Base-by-base conservation (phyloP, 2,113 vertebrate species). In the Oreochromis niloticus region DNA sequence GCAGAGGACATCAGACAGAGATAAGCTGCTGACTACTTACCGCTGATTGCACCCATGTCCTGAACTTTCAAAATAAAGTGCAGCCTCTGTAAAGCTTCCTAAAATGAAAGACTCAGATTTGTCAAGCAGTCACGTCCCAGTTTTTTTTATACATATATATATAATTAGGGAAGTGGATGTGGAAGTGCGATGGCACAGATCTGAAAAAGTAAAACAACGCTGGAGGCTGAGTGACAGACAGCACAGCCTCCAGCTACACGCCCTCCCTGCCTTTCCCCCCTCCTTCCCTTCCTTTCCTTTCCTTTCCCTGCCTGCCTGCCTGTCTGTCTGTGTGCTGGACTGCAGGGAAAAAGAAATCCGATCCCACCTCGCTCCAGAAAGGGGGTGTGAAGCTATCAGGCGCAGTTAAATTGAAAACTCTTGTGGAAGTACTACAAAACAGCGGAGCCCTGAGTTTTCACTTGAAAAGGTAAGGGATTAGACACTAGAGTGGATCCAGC, bases 361-460 rank as follows among this genome's bases (percentile, higher is more conserved):
- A 97, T 92, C 95, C 90, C 6, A 59, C 88, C 93, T 91, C 85
- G 81, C 90, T 93, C 39, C 83, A 92, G 91, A 94, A 94, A 95
- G 92, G 91, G 95, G 94, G 95, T 94, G 95, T 95, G 94, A 93
- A 91, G 87, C 92, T 85, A 86, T 83, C 90, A 94, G 90, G 85
- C 87, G 86, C 94, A 95, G 93, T 96, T 95, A 94, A 89, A 94
- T 92, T 94, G 94, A 93, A 95, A 95, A 95, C 90, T 92, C 94
- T 92, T 71, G 89, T 92, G 94, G 92, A 95, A 86, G 92, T 91
- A 92, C 93, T 56, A 75, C 91, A 88, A 85, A 90, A 91, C 87
- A 84, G 92, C 80, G 87, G 95, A 92, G 92, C 85, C 93, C 94
- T 81, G 91, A 93, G 73, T 81, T 89, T 91, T 90, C 85, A 95